These are phyloP conservation scores for Chaitophorus viminalis DNA, from an alignment of 2,888 invertebrate species.

Conservation along the genomic window DNA sequence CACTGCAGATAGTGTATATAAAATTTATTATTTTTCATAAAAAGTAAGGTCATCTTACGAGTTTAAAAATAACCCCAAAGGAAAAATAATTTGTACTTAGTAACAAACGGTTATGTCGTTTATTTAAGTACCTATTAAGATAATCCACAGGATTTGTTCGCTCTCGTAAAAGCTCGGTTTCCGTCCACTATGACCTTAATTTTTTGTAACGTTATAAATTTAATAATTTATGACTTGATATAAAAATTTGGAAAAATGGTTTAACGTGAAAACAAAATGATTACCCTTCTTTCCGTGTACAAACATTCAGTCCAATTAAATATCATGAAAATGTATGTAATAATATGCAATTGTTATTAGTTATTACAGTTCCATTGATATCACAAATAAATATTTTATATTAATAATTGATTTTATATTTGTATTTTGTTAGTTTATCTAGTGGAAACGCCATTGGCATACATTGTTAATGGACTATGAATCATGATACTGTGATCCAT, in stretches of 20 bases:
- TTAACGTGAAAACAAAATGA: neutral
- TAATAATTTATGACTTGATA: neutral
- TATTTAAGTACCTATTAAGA: neutral
- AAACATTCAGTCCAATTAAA: neutral
- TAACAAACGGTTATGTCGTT: neutral
- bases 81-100: neutral
- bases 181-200: neutral
- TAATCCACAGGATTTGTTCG: neutral
- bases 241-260: neutral
- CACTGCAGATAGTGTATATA: neutral
- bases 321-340: neutral
- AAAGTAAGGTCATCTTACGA: neutral
- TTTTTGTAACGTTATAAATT: neutral
- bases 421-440: neutral
- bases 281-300: neutral
- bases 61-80: neutral
- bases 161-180: neutral
- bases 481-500: neutral
- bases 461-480: neutral
- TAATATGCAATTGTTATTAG: neutral
- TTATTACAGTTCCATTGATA: neutral
- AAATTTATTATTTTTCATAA: neutral
- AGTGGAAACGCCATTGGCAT: neutral
- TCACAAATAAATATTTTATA: neutral
- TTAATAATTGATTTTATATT: neutral